These are phyloP conservation scores for Ammospiza caudacuta DNA, from an alignment of 2,113 vertebrate species.

Conservation along the genomic window DNA sequence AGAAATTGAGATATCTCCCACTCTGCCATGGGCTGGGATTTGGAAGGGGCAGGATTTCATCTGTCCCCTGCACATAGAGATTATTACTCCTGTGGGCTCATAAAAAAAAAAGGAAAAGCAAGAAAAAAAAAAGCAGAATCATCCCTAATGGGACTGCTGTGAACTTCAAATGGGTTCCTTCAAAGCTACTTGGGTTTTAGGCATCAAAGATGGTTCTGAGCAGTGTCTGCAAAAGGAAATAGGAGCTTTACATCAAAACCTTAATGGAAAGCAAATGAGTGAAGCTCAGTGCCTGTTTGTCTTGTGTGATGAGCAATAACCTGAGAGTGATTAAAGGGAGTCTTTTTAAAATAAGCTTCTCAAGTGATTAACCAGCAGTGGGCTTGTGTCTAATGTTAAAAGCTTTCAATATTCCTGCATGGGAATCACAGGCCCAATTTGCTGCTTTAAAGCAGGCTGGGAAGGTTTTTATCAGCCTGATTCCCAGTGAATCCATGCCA, in stretches of 20 bases:
- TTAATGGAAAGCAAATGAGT: constrained; percentile 39
- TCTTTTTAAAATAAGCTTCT: neutral
- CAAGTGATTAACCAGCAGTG: neutral
- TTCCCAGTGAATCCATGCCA: neutral
- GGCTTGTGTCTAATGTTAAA: constrained; percentile 5
- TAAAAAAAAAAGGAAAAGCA: too few relatives aligned
- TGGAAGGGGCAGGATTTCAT: neutral
- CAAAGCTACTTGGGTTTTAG: constrained; percentile 12
- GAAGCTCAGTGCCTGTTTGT: neutral
- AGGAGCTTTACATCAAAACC: constrained; percentile 18
- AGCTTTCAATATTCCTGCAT: neutral
- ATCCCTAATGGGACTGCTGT: neutral
- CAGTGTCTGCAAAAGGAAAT: constrained; percentile 20
- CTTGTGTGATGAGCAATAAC: neutral
- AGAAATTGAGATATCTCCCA: neutral
- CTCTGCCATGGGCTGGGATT: neutral
- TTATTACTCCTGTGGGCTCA: neutral
- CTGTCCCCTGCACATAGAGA: neutral
- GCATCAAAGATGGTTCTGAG: constrained; percentile 39
- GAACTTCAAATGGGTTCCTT: neutral
- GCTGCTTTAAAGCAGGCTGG: neutral
- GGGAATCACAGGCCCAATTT: neutral
- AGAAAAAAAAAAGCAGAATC: neutral
- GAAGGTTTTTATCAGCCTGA: neutral
- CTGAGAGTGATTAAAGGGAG: constrained; percentile 4